These are phyloP conservation scores for Caenorhabditis virilis DNA, from an alignment of 2,888 invertebrate genomes.

Conservation along the genomic window DNA sequence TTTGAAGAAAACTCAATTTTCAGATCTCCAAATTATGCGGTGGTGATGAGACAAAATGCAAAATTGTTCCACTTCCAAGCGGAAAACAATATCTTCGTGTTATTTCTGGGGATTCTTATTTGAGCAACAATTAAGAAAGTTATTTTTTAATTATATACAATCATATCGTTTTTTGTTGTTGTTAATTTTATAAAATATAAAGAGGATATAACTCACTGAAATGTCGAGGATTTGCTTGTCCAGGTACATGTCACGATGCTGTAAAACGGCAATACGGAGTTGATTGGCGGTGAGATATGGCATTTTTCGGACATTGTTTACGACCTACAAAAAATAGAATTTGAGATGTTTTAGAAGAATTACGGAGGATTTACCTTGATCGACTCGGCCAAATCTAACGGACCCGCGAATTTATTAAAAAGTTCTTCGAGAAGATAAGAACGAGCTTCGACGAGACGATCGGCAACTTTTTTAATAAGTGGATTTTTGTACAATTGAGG, in stretches of 20 bases:
- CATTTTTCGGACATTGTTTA: slow-evolving; percentile 67
- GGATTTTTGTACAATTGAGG: slow-evolving; percentile 39
- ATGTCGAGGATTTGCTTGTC: slow-evolving; percentile 62
- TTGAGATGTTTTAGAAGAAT: not conserved
- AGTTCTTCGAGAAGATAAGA: slow-evolving; percentile 63
- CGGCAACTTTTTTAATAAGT: slow-evolving; percentile 53
- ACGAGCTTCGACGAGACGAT: slow-evolving; percentile 62
- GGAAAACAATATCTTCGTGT: slow-evolving; percentile 58
- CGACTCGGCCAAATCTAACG: slow-evolving; percentile 62
- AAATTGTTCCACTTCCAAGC: slow-evolving; percentile 56
- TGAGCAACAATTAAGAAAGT: too few species aligned
- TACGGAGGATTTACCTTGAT: slow-evolving; percentile 51
- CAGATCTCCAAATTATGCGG: slow-evolving; percentile 24
- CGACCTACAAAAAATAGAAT: slow-evolving; percentile 34
- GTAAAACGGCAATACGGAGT: slow-evolving; percentile 63
- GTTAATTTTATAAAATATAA: not conserved
- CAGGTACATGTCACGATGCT: slow-evolving; percentile 65
- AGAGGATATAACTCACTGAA: slow-evolving; percentile 41
- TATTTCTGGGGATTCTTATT: slow-evolving; percentile 29
- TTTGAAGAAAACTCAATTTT: not conserved
- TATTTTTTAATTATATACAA: slow-evolving; percentile 4
- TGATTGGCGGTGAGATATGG: slow-evolving; percentile 65
- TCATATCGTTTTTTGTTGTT: slow-evolving; percentile 3
- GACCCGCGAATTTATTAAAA: slow-evolving; percentile 66
- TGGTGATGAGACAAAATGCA: slow-evolving; percentile 22